Percentiles rank a stretch among this genome's conserved stretches.
Conservation (phyloP, 1,140 invertebrate species). For the Drosophila fuyamai region DNA sequence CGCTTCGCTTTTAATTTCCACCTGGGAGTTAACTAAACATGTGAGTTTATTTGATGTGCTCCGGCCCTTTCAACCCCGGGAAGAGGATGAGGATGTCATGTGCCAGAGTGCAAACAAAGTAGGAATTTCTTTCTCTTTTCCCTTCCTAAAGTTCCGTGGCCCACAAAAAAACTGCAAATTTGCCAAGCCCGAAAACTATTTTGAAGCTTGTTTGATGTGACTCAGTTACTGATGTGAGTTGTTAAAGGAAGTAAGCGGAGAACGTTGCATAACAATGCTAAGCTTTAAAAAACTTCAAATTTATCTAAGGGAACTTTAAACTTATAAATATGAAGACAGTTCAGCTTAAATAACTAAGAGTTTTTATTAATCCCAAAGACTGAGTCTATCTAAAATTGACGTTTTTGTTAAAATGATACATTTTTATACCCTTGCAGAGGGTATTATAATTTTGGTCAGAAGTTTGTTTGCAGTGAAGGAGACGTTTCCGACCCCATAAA, state of each 20-base stretch:
- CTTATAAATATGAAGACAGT: no score
- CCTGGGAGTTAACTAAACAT: slow-evolving; percentile 76
- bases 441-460: no score
- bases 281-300: not conserved
- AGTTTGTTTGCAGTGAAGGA: no score
- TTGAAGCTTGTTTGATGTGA: slow-evolving; percentile 38
- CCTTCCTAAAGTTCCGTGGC: not conserved
- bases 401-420: no score
- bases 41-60: slow-evolving; percentile 73
- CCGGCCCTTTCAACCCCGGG: not conserved
- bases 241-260: not conserved
- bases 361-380: no score
- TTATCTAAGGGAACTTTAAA: not conserved
- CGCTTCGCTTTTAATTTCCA: slow-evolving; percentile 76
- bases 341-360: no score
- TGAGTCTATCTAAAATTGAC: no score
- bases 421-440: no score
- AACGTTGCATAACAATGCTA: not conserved
- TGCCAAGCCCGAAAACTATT: slow-evolving; percentile 7
- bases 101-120: slow-evolving; percentile 46
- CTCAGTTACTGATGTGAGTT: slow-evolving; percentile 23
- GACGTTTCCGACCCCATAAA: no score
- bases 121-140: slow-evolving; percentile 6
- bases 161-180: slow-evolving; percentile 16
- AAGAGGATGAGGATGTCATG: slow-evolving; percentile 34